Base-by-base conservation (phyloP, 2,888 invertebrate genomes). In the Melieria omissa region DNA sequence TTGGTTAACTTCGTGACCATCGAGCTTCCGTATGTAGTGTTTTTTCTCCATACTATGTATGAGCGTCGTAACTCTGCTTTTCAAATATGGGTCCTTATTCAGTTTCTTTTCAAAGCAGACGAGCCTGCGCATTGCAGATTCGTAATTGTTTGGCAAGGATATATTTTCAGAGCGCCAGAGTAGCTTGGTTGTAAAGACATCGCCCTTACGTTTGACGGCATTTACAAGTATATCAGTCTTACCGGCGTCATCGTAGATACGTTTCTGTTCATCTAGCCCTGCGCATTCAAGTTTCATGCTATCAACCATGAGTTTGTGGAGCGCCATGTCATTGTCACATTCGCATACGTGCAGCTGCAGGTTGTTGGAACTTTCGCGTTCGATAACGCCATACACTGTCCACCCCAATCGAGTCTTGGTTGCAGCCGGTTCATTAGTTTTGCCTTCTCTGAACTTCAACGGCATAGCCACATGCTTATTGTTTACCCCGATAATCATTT, bases 101-200 rank as follows among this genome's bases (percentile, higher is more conserved):
- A 79, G 5, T 79, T 70, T 41, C 77, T 64, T 47, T 71, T 75
- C n/a, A 75, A 70, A 49, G 76, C 74, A 49, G 3, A 49, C 49
- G 49, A 49, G 12, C 49, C 78, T 72, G 9, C 12, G 9, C 9
- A 72, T 60, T 1, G 77, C 77, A 69, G 73, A 77, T 4, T 44
- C 52, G 16, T 67, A 64, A 55, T 76, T 80, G 42, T 80, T 73
- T 64, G 80, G 78, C 44, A 80, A 65, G 5, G 47, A 70, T 54
- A 71, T 67, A 60, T 70, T 71, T 8, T 73, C 70, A 6, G 74
- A 67, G 47, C 76, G 77, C 78, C 78, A 79, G 6, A 80, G 71
- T 41, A 78, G 66, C 41, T 70, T 75, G 14, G 75, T 70, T 46
- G 76, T 74, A 29, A 71, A 75, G 0, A 58, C 57, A 42, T 72